These are phyloP conservation scores for Papilio gigon DNA, from an alignment of 2,888 invertebrate species.

Conservation along the genomic window DNA sequence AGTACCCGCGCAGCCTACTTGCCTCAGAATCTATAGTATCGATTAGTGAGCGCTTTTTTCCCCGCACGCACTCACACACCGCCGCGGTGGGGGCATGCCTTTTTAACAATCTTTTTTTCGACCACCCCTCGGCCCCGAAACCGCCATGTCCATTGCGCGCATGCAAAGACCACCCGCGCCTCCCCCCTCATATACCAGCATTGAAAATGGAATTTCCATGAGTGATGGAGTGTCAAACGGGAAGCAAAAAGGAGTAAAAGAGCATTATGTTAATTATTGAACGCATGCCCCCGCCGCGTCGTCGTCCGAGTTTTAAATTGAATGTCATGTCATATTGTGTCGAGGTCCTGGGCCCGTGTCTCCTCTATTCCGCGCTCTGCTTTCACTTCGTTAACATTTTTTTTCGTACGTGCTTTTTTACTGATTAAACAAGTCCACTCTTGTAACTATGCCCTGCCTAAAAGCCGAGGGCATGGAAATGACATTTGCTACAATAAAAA, in stretches of 20 bases:
- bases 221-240: conserved; percentile 83
- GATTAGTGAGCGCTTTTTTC: conserved; percentile 81
- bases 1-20: conserved; percentile 76
- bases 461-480: conserved; percentile 4
- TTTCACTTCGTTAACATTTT: conserved; percentile 36
- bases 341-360: conserved; percentile 47
- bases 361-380: conserved; percentile 48
- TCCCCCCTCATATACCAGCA: conserved; percentile 77
- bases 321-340: conserved; percentile 74
- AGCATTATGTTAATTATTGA: conserved; percentile 82
- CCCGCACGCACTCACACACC: conserved; percentile 80
- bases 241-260: conserved; percentile 81
- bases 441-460: conserved; percentile 30
- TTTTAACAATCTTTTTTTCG: conserved; percentile 83
- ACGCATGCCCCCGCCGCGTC: conserved; percentile 59
- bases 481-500: conserved; percentile 7
- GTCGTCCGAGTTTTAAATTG: conserved; percentile 79
- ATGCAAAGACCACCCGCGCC: conserved; percentile 78
- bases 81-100: conserved; percentile 76
- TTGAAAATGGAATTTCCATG: conserved; percentile 83
- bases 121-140: conserved; percentile 75
- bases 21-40: conserved; percentile 82
- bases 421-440: conserved; percentile 39
- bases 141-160: conserved; percentile 81
- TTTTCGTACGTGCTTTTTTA: conserved; percentile 41